Base-by-base conservation (phyloP, 1,140 invertebrate genomes). In the Apis cerana region DNA sequence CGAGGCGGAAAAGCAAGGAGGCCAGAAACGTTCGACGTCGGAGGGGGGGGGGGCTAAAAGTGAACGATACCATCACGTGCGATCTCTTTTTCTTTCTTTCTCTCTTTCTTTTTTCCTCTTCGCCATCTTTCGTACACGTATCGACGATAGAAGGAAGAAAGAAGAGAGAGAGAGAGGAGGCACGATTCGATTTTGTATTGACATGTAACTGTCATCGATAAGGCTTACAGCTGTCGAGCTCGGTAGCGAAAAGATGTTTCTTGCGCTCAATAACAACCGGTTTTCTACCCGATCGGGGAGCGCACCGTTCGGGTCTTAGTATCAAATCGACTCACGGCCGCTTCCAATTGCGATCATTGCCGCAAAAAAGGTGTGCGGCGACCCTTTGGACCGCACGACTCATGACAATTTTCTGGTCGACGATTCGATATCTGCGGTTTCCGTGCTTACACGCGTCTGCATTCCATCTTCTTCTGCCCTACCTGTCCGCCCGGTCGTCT, bases 201-300 rank as follows among this genome's bases (percentile, higher is more conserved):
- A 94, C 92, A 92, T 93, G 92, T 94, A 92, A 92, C 92, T 94
- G 92, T 93, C 92, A 92, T 92, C 91, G 85, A 71, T 84, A 85
- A 86, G 67, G 83, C 69, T 74, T 85, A 83, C 86, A 87, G 88
- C 84, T 87, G 85, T 83, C 83, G 70, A 13, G 54, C 67, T 78
- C 87, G 12, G 72, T 68, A 82, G 79, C 80, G 61, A 59, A 50
- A 43, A 59, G 72, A 68, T 80, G 48, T 85, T 82, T 88, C 83
- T 85, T 83, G 71, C 17, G 52, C 21, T 56, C 58, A 85, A 85
- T 87, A 85, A 86, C 85, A 85, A 84, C 85, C 86, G 83, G 83
- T 86, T 90, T 72, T 13, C 70, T 15, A 64, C 19, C 19, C 76
- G 68, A 64, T 70, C 23, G 58, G 82, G 54, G 68, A 83, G 58